Base-by-base conservation (phyloP, 2,797 vertebrate genomes). In the Platyrinchus mystaceus region DNA sequence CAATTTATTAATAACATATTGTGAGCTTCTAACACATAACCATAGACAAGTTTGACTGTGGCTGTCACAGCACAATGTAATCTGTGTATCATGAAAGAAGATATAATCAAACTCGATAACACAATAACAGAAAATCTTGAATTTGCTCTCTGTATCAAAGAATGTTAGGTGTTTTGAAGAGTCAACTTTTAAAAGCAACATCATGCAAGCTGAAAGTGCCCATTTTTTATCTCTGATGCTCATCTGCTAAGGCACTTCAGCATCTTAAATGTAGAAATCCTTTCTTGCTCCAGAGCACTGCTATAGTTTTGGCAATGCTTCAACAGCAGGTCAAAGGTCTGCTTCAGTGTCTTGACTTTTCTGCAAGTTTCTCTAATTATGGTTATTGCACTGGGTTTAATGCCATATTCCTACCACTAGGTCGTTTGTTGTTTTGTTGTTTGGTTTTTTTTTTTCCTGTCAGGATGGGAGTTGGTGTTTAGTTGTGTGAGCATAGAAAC, bases 161-260 rank as follows among this genome's bases (percentile, higher is more conserved):
- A 69, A 63, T 34, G 9, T 46, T 63, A 69, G 27, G 18, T 44
- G 41, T 53, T 87, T 85, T 69, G n/a, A 62, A 62, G 9, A 67
- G 13, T 68, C 47, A n/a, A 36, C 0, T 59, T 89, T 52, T 22
- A 36, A 70, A 53, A 67, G 7, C 10, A 53, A 37, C 39, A 30
- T 75, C 7, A 12, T 20, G 12, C 0, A 0, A 27, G 34, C 23
- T 22, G 39, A 60, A 50, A 46, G 6, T n/a, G 4, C 2, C 15
- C 10, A 1, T 6, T 41, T 68, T 37, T 34, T 62, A 36, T 4
- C 9, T 66, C 68, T 66, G 11, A 27, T 60, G 9, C 2, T 34
- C 7, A 30, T 30, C 21, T 89, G 14, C 20, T 76, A n/a, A 79
- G 23, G 5, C 6, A 32, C 22, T 63, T 87, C 27, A 34, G 10